Conservation (phyloP, 37 sponge, comb jelly and placozoan species). For the Petrosia ficiformis region DNA sequence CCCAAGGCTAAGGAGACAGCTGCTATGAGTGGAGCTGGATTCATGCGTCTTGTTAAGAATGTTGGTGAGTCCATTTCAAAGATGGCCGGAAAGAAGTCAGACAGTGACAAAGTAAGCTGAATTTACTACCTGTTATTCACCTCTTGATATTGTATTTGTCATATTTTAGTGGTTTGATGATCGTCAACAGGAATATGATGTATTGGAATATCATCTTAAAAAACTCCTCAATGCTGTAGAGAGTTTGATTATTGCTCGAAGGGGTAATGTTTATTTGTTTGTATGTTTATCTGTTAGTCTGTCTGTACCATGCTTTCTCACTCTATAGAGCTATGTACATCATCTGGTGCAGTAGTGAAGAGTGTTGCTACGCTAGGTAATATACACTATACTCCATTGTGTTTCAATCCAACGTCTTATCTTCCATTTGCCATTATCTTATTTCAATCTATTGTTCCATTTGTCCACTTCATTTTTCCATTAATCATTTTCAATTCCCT, state of each 20-base stretch:
- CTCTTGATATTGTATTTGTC: background rate
- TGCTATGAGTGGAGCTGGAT: constrained; percentile 90
- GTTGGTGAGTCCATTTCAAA: constrained; percentile 82
- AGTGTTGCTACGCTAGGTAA: constrained; percentile 55
- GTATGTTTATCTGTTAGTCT: background rate
- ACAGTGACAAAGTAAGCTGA: constrained; percentile 71
- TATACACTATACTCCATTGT: background rate
- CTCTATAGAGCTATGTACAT: constrained; percentile 54
- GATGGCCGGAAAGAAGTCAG: constrained; percentile 79
- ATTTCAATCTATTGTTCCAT: background rate
- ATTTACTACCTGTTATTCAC: background rate
- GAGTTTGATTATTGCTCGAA: constrained; percentile 66
- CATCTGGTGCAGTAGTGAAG: constrained; percentile 33
- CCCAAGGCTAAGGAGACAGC: constrained; percentile 89
- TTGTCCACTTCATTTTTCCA: background rate
- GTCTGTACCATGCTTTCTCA: too few species aligned
- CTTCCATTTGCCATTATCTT: too few species aligned
- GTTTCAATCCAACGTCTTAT: too few species aligned
- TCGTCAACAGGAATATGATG: constrained; percentile 71
- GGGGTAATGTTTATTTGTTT: constrained; percentile 30
- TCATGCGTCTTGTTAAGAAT: constrained; percentile 88
- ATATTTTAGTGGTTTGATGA: constrained; percentile 98
- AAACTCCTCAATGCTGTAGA: constrained; percentile 79
- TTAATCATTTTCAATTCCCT: too few species aligned
- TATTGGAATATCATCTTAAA: constrained; percentile 85